Percentiles rank a stretch among this genome's conserved stretches.
Evolutionary conservation across 2,888 invertebrate genomes (phyloP).

Genomic region (Craniophora ligustri): DNA sequence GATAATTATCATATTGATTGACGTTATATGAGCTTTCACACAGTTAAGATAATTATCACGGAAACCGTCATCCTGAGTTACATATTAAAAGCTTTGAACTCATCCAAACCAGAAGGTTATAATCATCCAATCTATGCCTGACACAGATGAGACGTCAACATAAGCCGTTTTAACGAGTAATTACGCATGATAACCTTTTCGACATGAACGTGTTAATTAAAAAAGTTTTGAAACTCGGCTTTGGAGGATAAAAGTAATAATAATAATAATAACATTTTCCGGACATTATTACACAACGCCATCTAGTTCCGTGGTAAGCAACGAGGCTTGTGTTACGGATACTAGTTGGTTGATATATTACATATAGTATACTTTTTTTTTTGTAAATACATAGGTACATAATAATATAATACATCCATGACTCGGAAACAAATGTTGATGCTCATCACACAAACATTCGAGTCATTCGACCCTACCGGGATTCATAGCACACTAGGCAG

Average conservation of each 20-base stretch:
- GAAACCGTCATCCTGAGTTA: background rate
- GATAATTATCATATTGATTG: background rate
- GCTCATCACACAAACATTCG: no score
- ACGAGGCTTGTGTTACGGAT: no score
- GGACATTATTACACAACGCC: no score
- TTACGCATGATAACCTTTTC: conserved; percentile 17
- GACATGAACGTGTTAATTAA: conserved; percentile 29
- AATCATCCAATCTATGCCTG: conserved; percentile 26
- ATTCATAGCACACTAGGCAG: no score
- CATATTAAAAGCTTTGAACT: conserved; percentile 8
- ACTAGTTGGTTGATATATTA: no score
- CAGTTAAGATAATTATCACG: background rate
- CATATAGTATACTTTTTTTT: no score
- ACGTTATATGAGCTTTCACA: background rate
- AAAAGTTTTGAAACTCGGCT: conserved; percentile 25
- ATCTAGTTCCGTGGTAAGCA: no score
- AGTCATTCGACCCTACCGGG: no score
- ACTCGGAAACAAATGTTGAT: no score
- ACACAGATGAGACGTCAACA: conserved; percentile 24
- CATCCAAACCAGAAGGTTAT: conserved; percentile 21
- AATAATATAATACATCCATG: no score
- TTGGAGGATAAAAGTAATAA: conserved; percentile 14
- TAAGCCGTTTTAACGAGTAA: conserved; percentile 21
- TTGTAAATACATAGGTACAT: no score
- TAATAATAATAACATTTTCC: no score